Percentiles rank a stretch among this genome's conserved stretches.
Conservation (phyloP, 2,797 vertebrate genomes). For the Xenops minutus region DNA sequence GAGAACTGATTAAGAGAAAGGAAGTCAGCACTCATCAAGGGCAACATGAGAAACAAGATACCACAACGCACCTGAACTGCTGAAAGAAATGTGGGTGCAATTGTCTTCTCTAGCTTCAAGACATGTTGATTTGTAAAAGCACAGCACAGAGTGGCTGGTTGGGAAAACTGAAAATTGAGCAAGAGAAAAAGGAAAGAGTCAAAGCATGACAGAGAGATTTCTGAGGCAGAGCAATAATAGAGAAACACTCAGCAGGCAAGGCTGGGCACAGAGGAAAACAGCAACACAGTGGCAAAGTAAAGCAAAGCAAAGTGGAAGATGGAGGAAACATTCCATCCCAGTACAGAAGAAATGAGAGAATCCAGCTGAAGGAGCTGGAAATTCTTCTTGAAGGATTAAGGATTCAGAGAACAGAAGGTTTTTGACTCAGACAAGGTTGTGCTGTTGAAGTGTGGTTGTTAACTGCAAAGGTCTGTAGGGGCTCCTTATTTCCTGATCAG, state of each 20-base stretch:
- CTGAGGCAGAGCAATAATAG: background rate
- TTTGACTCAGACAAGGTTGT: background rate
- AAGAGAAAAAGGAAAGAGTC: background rate
- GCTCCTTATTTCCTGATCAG: background rate
- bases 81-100: background rate
- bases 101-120: background rate
- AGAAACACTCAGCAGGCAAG: background rate
- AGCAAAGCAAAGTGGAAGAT: background rate
- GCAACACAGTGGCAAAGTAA: background rate
- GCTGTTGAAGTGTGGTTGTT: background rate
- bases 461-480: background rate
- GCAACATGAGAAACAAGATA: background rate
- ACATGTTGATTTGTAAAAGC: background rate
- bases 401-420: background rate
- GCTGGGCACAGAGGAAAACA: background rate
- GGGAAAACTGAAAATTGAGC: background rate
- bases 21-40: slow-evolving; percentile 24
- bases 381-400: background rate
- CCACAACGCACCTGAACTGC: background rate
- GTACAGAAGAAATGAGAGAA: background rate
- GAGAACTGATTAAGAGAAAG: slow-evolving; percentile 16
- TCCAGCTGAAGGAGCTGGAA: background rate
- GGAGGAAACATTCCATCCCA: background rate
- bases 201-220: background rate
- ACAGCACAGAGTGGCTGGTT: background rate